These are phyloP conservation scores for Kradibia gibbosae DNA, from an alignment of 1,140 invertebrate species.

Conservation along the genomic window DNA sequence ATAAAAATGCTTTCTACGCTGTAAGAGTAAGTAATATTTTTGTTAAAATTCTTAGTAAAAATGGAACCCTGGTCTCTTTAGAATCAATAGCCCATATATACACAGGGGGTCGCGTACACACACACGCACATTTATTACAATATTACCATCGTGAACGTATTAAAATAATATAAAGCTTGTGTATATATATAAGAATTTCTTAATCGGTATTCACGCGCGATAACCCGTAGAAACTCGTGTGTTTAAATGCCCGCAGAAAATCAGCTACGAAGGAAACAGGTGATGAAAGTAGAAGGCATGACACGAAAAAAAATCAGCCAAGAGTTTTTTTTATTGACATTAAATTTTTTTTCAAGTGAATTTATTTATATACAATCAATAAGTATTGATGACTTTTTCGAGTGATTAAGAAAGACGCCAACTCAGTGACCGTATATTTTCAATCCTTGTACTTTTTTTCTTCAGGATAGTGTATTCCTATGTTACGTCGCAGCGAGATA, in stretches of 20 bases:
- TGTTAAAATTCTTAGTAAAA: background rate
- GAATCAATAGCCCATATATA: background rate
- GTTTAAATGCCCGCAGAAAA: background rate
- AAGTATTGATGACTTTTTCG: background rate
- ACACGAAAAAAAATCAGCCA: background rate
- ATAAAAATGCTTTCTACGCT: background rate
- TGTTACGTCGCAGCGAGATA: background rate
- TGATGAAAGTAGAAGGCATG: background rate
- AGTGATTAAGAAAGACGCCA: background rate
- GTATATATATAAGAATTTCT: background rate
- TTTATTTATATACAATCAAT: background rate
- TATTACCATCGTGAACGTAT: background rate
- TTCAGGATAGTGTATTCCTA: no score
- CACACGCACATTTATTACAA: background rate
- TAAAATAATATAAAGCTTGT: background rate
- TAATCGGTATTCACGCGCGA: background rate
- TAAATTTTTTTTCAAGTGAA: background rate
- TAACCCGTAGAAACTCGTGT: background rate
- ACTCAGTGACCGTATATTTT: background rate
- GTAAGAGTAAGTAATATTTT: background rate
- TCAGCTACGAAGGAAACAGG: background rate
- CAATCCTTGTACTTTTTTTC: background rate
- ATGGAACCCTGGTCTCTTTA: background rate
- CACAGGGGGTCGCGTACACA: no score
- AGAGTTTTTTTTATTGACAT: background rate